Evolutionary conservation across 2,113 vertebrate species (phyloP).

Genomic region (Entosphenus tridentatus): DNA sequence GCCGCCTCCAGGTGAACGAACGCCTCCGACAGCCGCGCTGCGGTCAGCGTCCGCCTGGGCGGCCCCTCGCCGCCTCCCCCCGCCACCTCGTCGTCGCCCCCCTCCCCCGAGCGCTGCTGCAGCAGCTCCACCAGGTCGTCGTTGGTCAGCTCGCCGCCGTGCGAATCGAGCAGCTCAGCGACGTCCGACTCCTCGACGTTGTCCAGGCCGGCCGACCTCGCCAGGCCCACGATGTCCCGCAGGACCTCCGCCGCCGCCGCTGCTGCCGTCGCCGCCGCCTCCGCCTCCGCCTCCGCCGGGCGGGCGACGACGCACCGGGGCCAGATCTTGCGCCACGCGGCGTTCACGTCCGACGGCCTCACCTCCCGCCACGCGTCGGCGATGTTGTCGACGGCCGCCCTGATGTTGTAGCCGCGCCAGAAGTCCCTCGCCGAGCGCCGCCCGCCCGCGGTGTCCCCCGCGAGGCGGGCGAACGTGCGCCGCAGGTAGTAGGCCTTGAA

Average conservation of each 20-base stretch:
- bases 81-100: not conserved
- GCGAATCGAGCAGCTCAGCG: not conserved
- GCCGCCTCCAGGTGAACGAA: not conserved
- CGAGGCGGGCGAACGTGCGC: not conserved
- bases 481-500: conserved; percentile 8
- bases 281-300: not conserved
- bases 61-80: not conserved
- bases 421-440: not conserved
- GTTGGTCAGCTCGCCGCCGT: not conserved
- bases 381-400: not conserved
- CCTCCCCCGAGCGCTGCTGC: not conserved
- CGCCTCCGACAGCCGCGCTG: not conserved
- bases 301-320: not conserved
- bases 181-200: not conserved
- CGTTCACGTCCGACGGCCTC: not conserved
- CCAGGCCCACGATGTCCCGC: not conserved
- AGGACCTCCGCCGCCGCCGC: not conserved
- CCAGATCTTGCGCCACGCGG: not conserved
- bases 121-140: not conserved
- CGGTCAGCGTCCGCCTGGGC: not conserved
- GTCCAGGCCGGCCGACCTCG: not conserved
- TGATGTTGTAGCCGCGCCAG: conserved; percentile 1
- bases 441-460: not conserved
- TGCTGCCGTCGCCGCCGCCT: too few species aligned
- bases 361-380: not conserved